phyloP scores from a whole-genome alignment of 2,113 vertebrate species.

The Xiphophorus maculatus region DNA sequence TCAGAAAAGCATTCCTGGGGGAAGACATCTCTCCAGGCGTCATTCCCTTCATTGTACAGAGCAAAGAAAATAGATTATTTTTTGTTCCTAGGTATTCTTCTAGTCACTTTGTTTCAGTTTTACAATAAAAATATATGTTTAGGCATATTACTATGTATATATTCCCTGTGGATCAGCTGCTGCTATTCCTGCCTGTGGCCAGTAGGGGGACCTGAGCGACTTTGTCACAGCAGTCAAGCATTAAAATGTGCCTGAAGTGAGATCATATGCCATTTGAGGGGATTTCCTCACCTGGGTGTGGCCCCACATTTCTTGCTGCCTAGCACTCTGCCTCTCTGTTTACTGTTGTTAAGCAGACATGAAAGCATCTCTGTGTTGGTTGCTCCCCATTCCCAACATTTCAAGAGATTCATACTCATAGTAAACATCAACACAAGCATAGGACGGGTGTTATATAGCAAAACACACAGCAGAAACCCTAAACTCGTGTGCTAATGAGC shows the following conservation, averaged over 20 bases:
- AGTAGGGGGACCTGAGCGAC: constrained; percentile 26
- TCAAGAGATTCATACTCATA: background rate
- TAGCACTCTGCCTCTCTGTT: background rate
- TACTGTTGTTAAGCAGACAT: background rate
- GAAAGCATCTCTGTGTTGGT: background rate
- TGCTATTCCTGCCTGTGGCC: constrained; percentile 11
- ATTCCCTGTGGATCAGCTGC: background rate
- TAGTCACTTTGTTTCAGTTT: background rate
- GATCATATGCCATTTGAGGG: constrained; percentile 72
- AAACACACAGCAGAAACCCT: no score
- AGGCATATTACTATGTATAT: background rate
- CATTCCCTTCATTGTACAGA: background rate
- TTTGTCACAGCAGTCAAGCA: constrained; percentile 25
- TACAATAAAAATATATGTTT: background rate
- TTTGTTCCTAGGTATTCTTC: background rate
- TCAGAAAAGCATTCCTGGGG: constrained; percentile 20
- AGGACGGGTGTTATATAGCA: no score
- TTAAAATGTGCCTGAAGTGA: constrained; percentile 70
- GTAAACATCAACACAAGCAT: no score
- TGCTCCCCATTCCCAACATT: background rate
- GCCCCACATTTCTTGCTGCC: constrained; percentile 29
- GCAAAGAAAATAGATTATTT: background rate
- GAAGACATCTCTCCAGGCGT: background rate
- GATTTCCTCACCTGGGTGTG: constrained; percentile 76
- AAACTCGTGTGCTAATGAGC: no score